Evolutionary conservation across 2,113 vertebrate genomes (phyloP).

Genomic region (Capreolus pygargus): DNA sequence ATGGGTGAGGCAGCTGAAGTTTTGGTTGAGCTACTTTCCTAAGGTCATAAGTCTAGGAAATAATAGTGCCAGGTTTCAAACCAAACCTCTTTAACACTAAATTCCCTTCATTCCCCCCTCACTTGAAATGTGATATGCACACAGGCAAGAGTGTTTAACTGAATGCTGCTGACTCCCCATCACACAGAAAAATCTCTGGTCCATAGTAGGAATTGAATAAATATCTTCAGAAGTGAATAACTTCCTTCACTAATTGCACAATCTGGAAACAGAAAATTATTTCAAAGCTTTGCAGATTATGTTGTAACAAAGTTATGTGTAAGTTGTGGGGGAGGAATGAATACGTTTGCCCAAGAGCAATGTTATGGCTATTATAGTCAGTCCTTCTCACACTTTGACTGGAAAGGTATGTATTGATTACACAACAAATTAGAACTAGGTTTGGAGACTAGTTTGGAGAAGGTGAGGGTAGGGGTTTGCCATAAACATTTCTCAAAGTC

Average conservation of each 20-base stretch:
- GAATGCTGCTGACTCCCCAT: neutral
- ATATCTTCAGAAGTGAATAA: neutral
- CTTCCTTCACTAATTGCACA: neutral
- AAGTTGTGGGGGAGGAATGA: neutral
- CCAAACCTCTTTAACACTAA: neutral
- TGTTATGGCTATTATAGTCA: neutral
- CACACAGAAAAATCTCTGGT: neutral
- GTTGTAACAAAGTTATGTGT: neutral
- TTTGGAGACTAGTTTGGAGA: conserved; percentile 22
- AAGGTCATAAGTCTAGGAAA: neutral
- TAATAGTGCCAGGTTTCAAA: neutral
- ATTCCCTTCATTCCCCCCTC: neutral
- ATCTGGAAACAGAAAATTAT: neutral
- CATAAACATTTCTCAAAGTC: conserved; percentile 1
- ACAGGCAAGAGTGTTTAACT: neutral
- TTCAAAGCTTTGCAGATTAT: neutral
- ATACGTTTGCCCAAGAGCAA: neutral
- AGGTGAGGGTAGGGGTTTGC: neutral
- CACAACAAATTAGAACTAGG: conserved; percentile 49
- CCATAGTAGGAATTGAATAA: neutral
- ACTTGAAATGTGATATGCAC: neutral
- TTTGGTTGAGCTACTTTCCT: neutral
- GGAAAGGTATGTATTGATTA: neutral
- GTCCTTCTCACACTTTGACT: conserved; percentile 39
- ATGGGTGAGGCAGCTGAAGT: neutral